These are phyloP conservation scores for Eueides isabella DNA, from an alignment of 1,140 invertebrate genomes.

Conservation along the genomic window DNA sequence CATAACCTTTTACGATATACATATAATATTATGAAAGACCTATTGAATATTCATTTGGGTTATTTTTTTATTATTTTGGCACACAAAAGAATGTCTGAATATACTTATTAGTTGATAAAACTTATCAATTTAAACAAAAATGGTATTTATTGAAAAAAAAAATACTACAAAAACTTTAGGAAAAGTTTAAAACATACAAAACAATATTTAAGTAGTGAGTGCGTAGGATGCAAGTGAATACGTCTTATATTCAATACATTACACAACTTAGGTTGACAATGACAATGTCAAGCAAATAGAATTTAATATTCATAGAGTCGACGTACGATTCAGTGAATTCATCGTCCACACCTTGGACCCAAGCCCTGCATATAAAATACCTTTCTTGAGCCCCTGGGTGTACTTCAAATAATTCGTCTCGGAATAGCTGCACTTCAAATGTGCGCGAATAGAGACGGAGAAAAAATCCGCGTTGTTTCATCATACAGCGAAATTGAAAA, in stretches of 20 bases:
- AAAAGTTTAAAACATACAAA: neutral
- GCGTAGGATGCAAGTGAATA: slow-evolving; percentile 39
- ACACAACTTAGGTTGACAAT: no score
- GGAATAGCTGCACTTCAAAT: slow-evolving; percentile 73
- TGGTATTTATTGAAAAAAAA: no score
- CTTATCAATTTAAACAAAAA: no score
- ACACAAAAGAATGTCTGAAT: no score
- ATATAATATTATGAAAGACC: neutral
- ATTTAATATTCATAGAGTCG: slow-evolving; percentile 81
- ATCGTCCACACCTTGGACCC: slow-evolving; percentile 77
- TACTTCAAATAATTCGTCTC: slow-evolving; percentile 76
- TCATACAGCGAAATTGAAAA: slow-evolving; percentile 74
- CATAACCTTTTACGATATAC: neutral
- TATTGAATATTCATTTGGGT: neutral
- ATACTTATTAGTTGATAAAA: no score
- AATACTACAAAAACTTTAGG: neutral
- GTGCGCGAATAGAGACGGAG: slow-evolving; percentile 62
- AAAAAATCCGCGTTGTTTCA: slow-evolving; percentile 73
- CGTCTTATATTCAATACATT: slow-evolving; percentile 70
- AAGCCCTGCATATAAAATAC: slow-evolving; percentile 78
- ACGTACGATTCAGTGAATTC: slow-evolving; percentile 80
- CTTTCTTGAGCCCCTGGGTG: slow-evolving; percentile 73
- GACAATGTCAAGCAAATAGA: slow-evolving; percentile 78
- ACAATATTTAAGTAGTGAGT: neutral
- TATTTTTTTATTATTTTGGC: no score